These are phyloP conservation scores for Rhamphomyia laevipes DNA, from an alignment of 2,888 invertebrate species.

Conservation along the genomic window DNA sequence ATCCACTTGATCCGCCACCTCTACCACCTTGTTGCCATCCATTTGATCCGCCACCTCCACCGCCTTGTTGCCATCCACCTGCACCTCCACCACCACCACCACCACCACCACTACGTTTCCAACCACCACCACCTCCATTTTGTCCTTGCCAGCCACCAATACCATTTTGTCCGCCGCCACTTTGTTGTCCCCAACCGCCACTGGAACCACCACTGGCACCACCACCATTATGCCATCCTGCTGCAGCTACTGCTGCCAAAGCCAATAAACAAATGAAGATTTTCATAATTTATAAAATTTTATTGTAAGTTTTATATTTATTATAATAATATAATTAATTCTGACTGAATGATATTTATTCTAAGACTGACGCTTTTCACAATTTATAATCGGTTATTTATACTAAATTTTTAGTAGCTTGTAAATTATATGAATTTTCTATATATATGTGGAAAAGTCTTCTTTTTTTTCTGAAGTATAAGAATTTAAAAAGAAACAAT, in stretches of 20 bases:
- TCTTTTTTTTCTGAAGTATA: too few species aligned
- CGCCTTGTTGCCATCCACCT: background rate
- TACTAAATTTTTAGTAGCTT: too few species aligned
- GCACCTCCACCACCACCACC: background rate
- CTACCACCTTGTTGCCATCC: background rate
- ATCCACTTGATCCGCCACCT: background rate
- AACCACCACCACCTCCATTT: background rate
- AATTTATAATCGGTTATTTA: background rate
- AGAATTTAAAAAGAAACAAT: too few species aligned
- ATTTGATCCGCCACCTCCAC: background rate
- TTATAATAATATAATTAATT: background rate
- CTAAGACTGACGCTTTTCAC: background rate
- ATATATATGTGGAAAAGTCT: too few species aligned
- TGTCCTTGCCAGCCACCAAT: background rate
- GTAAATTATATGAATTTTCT: too few species aligned
- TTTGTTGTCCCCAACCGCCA: background rate
- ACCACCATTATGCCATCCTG: background rate
- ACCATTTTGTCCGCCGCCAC: background rate
- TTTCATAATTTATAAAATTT: conserved; percentile 19
- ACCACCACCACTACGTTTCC: background rate
- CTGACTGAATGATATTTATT: background rate
- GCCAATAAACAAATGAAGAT: conserved; percentile 19
- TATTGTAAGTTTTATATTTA: background rate
- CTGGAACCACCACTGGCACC: background rate
- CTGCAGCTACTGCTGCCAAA: conserved; percentile 21